A percentile compares a stretch with the other conserved stretches of the same genome.
Evolutionary conservation across 1,140 invertebrate genomes (phyloP).

Genomic region (Drosophila azteca): DNA sequence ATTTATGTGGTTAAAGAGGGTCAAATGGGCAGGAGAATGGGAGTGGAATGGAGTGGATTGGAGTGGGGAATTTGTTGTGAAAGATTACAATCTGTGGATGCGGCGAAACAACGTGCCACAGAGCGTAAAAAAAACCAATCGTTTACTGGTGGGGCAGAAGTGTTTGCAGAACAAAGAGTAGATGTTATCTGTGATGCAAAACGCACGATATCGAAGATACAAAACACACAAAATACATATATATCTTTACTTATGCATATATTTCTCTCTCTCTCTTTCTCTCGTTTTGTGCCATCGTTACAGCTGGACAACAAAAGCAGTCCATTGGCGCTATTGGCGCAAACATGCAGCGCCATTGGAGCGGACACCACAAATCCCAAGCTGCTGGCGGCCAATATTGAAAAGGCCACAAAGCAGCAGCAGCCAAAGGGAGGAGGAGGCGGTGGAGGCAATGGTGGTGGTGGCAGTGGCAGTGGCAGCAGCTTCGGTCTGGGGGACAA

Average conservation of each 20-base stretch:
- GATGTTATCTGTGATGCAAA: conserved; percentile 46
- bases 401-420: conserved; percentile 86
- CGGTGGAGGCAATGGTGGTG: conserved; percentile 11
- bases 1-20: conserved; percentile 46
- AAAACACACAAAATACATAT: conserved; percentile 13
- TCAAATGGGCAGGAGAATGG: not conserved
- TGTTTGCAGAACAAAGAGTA: conserved; percentile 49
- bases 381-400: conserved; percentile 88
- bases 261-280: conserved; percentile 84
- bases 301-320: conserved; percentile 98
- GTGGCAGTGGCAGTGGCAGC: conserved; percentile 1
- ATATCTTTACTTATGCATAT: not conserved
- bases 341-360: conserved; percentile 98
- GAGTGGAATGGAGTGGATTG: not conserved
- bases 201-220: conserved; percentile 47
- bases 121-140: not conserved
- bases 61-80: conserved; percentile 30
- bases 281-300: conserved; percentile 1
- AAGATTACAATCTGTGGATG: conserved; percentile 38
- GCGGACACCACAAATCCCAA: conserved; percentile 91
- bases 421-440: conserved; percentile 55
- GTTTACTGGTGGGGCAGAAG: conserved; percentile 4
- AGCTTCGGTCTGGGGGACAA: conserved; percentile 46
- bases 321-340: conserved; percentile 95
- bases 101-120: conserved; percentile 6